A percentile compares a stretch with the other conserved stretches of the same genome.
phyloP scores from a whole-genome alignment of 2,888 invertebrate species.

The Microctonus aethiopoides region DNA sequence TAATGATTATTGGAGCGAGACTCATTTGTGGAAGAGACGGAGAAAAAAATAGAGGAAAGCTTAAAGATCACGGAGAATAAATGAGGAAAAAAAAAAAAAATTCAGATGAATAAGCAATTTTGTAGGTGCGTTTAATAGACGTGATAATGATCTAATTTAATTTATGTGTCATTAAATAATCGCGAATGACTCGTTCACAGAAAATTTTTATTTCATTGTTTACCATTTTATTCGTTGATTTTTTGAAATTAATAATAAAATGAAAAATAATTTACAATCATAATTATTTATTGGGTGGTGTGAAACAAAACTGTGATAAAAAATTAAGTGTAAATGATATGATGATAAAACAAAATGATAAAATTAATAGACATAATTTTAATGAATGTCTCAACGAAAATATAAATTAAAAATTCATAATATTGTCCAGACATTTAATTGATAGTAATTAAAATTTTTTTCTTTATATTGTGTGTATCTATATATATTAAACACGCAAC shows the following conservation, averaged over 20 bases:
- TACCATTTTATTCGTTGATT: background rate
- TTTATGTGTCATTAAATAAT: slow-evolving; percentile 1
- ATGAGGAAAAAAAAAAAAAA: background rate
- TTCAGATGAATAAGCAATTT: slow-evolving; percentile 12
- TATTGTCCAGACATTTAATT: background rate
- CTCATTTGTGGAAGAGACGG: background rate
- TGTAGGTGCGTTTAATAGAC: slow-evolving; percentile 15
- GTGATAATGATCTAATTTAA: slow-evolving; percentile 6
- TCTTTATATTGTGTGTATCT: too few relatives aligned
- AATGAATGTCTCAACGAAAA: too few relatives aligned
- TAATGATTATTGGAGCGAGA: background rate
- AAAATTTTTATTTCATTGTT: background rate
- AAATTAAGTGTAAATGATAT: too few relatives aligned
- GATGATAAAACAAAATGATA: background rate
- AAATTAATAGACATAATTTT: too few relatives aligned
- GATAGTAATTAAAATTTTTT: background rate
- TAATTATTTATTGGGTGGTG: background rate
- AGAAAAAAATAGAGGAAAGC: too few relatives aligned
- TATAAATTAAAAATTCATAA: background rate
- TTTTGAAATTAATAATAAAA: too few relatives aligned
- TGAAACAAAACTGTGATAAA: too few relatives aligned
- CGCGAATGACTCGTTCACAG: background rate
- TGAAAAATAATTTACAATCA: too few relatives aligned
- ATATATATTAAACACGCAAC: too few relatives aligned
- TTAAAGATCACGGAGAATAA: background rate